Evolutionary conservation across 2,888 invertebrate species (phyloP).

Genomic region (Drosophila nigricruria): DNA sequence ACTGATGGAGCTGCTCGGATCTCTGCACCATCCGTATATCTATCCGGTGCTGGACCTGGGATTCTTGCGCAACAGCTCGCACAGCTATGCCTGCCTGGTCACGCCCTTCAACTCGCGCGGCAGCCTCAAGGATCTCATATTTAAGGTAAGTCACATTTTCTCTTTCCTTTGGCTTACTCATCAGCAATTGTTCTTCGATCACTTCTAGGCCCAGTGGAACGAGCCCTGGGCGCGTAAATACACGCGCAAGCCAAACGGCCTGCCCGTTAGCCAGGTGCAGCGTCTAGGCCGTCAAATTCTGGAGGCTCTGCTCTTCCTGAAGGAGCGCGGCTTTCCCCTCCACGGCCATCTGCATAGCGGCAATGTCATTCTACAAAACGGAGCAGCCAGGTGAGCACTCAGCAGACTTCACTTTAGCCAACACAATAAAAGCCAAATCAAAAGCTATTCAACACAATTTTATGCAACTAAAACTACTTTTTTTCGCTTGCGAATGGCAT

Average conservation of each 20-base stretch:
- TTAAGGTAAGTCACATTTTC: conserved; percentile 88
- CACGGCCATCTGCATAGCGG: conserved; percentile 95
- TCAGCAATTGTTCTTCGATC: neutral
- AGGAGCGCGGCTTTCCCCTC: conserved; percentile 93
- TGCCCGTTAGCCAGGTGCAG: conserved; percentile 92
- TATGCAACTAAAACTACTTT: conserved; percentile 44
- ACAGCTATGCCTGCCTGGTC: conserved; percentile 90
- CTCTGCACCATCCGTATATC: conserved; percentile 96
- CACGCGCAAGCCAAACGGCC: conserved; percentile 88
- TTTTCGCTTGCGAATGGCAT: neutral
- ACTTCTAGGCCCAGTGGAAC: conserved; percentile 90
- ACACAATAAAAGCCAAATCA: conserved; percentile 48
- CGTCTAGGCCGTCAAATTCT: conserved; percentile 94
- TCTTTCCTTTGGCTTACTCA: neutral
- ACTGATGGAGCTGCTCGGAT: conserved; percentile 92
- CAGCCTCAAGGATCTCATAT: conserved; percentile 95
- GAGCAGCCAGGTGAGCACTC: conserved; percentile 91
- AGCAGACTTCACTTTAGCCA: neutral
- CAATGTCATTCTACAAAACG: conserved; percentile 96
- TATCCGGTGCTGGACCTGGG: conserved; percentile 95
- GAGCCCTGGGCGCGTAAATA: conserved; percentile 93
- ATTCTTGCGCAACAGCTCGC: conserved; percentile 87
- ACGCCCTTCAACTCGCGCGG: conserved; percentile 94
- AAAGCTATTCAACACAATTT: conserved; percentile 56
- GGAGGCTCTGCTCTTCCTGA: conserved; percentile 93